These are phyloP conservation scores for Drosophila aldrichi DNA, from an alignment of 2,888 invertebrate species.

Conservation along the genomic window DNA sequence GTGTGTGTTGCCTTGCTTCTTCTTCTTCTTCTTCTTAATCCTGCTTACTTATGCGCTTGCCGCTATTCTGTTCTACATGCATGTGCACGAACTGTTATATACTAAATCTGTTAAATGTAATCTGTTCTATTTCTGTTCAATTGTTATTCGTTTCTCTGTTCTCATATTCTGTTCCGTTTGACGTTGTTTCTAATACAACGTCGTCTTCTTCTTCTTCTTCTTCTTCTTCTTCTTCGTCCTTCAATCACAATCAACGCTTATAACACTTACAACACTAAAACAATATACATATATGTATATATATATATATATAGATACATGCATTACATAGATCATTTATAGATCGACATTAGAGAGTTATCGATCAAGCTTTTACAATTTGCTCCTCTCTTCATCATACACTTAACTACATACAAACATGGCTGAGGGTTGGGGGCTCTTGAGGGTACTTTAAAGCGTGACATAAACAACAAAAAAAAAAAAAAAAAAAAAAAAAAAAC, in stretches of 20 bases:
- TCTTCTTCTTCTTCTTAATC: conserved; percentile 16
- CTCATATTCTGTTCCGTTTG: conserved; percentile 50
- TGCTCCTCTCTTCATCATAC: conserved; percentile 10
- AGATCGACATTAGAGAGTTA: neutral
- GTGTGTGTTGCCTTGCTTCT: conserved; percentile 19
- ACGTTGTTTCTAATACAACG: conserved; percentile 35
- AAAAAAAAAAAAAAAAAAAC: too few relatives aligned
- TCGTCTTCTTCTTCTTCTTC: neutral
- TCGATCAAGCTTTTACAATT: conserved; percentile 18
- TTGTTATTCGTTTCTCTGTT: conserved; percentile 29
- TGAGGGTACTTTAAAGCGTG: conserved; percentile 2
- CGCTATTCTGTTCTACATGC: conserved; percentile 48
- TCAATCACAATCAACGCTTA: conserved; percentile 81
- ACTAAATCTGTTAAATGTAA: conserved; percentile 12
- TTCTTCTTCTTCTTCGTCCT: conserved; percentile 11
- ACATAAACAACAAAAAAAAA: conserved; percentile 15
- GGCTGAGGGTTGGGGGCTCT: conserved; percentile 14
- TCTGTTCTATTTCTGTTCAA: conserved; percentile 24
- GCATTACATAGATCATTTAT: conserved; percentile 18
- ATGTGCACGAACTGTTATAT: conserved; percentile 24
- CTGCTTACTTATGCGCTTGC: conserved; percentile 55
- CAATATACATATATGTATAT: conserved; percentile 39
- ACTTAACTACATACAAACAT: conserved; percentile 44
- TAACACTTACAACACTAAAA: conserved; percentile 70
- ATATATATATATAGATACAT: conserved; percentile 2